Base-by-base conservation (phyloP, 1,140 invertebrate species). In the Zaprionus tsacasi region DNA sequence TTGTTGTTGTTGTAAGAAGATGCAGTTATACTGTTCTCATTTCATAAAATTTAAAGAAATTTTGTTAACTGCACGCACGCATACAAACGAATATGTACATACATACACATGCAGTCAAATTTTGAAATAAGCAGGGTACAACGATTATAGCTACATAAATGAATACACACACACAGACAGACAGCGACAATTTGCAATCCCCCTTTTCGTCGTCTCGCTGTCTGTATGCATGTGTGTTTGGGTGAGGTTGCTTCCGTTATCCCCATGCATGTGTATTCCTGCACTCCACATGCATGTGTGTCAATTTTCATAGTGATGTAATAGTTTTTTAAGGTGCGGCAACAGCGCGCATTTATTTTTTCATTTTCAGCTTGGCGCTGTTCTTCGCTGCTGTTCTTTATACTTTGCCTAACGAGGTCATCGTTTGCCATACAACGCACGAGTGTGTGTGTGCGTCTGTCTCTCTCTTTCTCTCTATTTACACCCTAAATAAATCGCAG, bases 231-330 rank as follows among this genome's bases (percentile, higher is more conserved):
- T 48, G 45, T 48, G 45, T 17, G 45, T 21, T 8, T 50, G 15
- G 8, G 7, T 40, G 50, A 61, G 58, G 52, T 70, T 63, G 66
- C 52, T 74, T 74, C 68, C 67, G 59, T 64, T 71, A 59, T 55
- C 25, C 33, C 33, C 48, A 66, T 66, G 56, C 56, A 59, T 66
- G 27, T 63, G 36, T 38, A 48, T 71, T 36, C 40, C 38, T 60
- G 43, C 13, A n/a, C 7, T 63, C 27, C 38, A 50, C 63, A 17
- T 52, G 21, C 57, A 56, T 70, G 27, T 64, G 79, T 86, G 79
- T 80, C 81, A 75, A 73, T 89, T 83, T 89, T 81, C 68, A 71
- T 73, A 78, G 77, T 89, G 85, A 89, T 88, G 83, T 88, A 88
- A 88, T 78, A 81, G 61, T 83, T 87, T 63, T 75, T 80, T 15